Conservation (phyloP, 1,140 invertebrate genomes). For the Portunus trituberculatus region DNA sequence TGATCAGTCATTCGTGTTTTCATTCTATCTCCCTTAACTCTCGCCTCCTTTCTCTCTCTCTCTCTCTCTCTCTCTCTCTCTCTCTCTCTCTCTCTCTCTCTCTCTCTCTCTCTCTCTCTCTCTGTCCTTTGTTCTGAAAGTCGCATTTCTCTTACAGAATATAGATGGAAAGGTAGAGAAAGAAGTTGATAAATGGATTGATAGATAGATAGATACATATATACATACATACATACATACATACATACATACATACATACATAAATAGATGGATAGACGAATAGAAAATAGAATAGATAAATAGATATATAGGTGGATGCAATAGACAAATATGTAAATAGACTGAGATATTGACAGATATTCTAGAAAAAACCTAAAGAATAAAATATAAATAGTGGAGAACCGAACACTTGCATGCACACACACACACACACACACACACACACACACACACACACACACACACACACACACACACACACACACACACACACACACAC, state of each 20-base stretch:
- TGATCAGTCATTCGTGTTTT: background rate
- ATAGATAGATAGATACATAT: too few relatives aligned
- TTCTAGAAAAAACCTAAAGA: background rate
- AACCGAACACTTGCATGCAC: too few relatives aligned
- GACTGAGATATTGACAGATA: too few relatives aligned
- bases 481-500: too few relatives aligned
- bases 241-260: constrained; percentile 11
- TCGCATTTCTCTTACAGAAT: too few relatives aligned
- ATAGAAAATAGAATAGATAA: background rate
- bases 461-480: too few relatives aligned
- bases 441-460: too few relatives aligned
- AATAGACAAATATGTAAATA: too few relatives aligned
- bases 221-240: background rate
- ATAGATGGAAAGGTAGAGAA: too few relatives aligned
- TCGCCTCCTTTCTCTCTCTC: background rate
- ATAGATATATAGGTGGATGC: too few relatives aligned
- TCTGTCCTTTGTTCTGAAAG: background rate
- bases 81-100: background rate
- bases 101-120: background rate
- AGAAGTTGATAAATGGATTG: too few relatives aligned
- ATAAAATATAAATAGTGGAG: background rate
- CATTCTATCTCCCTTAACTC: background rate
- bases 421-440: too few relatives aligned
- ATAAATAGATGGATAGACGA: background rate
- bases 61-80: constrained; percentile 11